phyloP scores from a whole-genome alignment of 2,888 invertebrate genomes.

The Ochropleura plecta region DNA sequence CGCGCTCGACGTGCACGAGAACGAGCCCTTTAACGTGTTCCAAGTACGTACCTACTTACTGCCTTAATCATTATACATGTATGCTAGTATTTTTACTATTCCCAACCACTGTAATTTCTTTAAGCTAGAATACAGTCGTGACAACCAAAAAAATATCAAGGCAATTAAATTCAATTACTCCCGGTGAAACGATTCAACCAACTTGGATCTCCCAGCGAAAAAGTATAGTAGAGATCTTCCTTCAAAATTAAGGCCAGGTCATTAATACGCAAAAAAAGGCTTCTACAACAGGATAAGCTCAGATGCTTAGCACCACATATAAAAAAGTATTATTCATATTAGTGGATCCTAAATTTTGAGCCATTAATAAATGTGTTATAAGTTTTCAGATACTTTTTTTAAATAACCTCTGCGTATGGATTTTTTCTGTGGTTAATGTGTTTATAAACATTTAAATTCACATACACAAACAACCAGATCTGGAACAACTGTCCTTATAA shows the following conservation, averaged over 20 bases:
- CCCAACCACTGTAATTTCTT: neutral
- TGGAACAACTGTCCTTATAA: neutral
- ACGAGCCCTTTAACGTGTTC: conserved; percentile 99
- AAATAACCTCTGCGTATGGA: neutral
- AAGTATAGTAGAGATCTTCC: neutral
- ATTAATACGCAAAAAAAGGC: neutral
- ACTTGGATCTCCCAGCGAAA: neutral
- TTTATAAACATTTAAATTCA: neutral
- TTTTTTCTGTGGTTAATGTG: neutral
- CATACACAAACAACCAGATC: neutral
- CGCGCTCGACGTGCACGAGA: conserved; percentile 99
- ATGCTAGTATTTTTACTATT: neutral
- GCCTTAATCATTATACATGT: neutral
- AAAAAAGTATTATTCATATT: neutral
- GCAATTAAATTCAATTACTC: neutral
- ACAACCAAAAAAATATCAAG: neutral
- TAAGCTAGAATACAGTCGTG: neutral
- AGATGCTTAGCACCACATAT: neutral
- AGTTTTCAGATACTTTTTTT: no score
- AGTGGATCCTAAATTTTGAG: neutral
- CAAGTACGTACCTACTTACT: conserved; percentile 88
- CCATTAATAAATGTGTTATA: neutral
- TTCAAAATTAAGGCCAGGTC: neutral
- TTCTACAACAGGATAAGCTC: neutral
- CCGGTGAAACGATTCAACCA: neutral